A percentile compares a stretch with the other conserved stretches of the same genome.
Conservation (phyloP, 2,888 invertebrate genomes). For the Melanostoma mellinum region DNA sequence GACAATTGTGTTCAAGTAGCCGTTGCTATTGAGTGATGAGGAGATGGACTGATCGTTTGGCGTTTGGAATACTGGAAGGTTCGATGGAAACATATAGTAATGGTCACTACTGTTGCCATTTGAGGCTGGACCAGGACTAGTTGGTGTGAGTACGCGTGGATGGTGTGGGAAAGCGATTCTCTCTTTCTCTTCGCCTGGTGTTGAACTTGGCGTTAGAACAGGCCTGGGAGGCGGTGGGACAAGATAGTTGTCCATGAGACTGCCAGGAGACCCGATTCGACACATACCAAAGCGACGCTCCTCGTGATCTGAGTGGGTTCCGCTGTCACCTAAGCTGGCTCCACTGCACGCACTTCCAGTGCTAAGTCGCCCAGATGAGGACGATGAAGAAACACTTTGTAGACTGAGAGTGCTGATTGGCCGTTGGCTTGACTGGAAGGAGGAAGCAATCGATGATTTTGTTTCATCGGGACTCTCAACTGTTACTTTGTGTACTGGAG, state of each 20-base stretch:
- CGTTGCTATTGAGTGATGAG: slow-evolving; percentile 78
- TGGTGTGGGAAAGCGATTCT: slow-evolving; percentile 78
- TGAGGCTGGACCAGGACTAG: slow-evolving; percentile 77
- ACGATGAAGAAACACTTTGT: slow-evolving; percentile 86
- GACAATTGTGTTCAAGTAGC: slow-evolving; percentile 80
- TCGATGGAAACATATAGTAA: slow-evolving; percentile 82
- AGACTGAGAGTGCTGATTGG: slow-evolving; percentile 88
- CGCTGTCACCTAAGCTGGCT: slow-evolving; percentile 91
- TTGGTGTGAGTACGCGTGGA: slow-evolving; percentile 79
- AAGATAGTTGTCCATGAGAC: slow-evolving; percentile 84
- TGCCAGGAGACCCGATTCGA: slow-evolving; percentile 79
- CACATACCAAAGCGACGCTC: slow-evolving; percentile 84
- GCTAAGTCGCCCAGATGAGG: slow-evolving; percentile 91
- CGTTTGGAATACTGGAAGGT: slow-evolving; percentile 79
- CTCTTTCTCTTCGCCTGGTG: slow-evolving; percentile 81
- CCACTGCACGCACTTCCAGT: slow-evolving; percentile 89
- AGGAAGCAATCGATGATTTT: slow-evolving; percentile 80
- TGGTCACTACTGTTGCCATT: slow-evolving; percentile 77
- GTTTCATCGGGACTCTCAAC: slow-evolving; percentile 79
- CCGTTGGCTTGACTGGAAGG: slow-evolving; percentile 82
- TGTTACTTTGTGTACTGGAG: slow-evolving; percentile 75
- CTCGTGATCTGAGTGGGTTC: slow-evolving; percentile 92
- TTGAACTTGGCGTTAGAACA: slow-evolving; percentile 80
- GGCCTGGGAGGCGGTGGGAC: slow-evolving; percentile 86
- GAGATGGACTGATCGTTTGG: slow-evolving; percentile 75